A percentile compares a stretch with the other conserved stretches of the same genome.
Conservation (phyloP, 1,140 invertebrate genomes). For the Lysiphlebus fabarum region DNA sequence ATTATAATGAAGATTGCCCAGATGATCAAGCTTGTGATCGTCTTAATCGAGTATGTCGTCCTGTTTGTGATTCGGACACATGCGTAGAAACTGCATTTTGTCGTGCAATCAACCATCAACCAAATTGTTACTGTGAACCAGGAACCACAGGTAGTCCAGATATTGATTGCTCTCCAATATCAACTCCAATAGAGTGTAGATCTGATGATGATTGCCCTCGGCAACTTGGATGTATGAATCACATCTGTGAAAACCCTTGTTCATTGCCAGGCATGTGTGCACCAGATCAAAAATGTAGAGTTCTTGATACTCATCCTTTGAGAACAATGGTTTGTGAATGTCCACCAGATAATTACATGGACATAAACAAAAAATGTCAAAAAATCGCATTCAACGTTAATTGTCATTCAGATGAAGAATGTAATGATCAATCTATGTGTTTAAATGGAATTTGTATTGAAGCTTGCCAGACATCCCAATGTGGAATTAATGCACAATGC, state of each 20-base stretch:
- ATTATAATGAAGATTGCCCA: constrained; percentile 86
- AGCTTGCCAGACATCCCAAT: constrained; percentile 72
- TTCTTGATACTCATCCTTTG: constrained; percentile 73
- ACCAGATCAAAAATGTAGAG: constrained; percentile 71
- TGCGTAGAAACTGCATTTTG: constrained; percentile 77
- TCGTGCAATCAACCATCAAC: constrained; percentile 69
- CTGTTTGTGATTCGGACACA: constrained; percentile 73
- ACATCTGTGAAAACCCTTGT: constrained; percentile 75
- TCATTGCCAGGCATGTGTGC: constrained; percentile 66
- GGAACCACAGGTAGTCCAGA: constrained; percentile 78
- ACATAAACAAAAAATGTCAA: constrained; percentile 63
- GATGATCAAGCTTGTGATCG: constrained; percentile 82
- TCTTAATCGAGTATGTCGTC: constrained; percentile 77
- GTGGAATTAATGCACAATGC: constrained; percentile 83
- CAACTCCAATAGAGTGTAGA: constrained; percentile 62
- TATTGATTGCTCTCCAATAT: constrained; percentile 60
- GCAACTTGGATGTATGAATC: constrained; percentile 72
- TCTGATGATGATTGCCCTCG: constrained; percentile 73
- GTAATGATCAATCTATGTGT: constrained; percentile 69
- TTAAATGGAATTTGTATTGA: constrained; percentile 72
- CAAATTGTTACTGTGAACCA: constrained; percentile 72
- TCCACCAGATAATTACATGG: constrained; percentile 67
- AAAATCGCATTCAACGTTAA: constrained; percentile 53
- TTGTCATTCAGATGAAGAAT: constrained; percentile 73
- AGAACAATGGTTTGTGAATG: constrained; percentile 80